Percentiles rank a stretch among this genome's conserved stretches.
phyloP scores from a whole-genome alignment of 2,888 invertebrate species.

The Lathronympha strigana region DNA sequence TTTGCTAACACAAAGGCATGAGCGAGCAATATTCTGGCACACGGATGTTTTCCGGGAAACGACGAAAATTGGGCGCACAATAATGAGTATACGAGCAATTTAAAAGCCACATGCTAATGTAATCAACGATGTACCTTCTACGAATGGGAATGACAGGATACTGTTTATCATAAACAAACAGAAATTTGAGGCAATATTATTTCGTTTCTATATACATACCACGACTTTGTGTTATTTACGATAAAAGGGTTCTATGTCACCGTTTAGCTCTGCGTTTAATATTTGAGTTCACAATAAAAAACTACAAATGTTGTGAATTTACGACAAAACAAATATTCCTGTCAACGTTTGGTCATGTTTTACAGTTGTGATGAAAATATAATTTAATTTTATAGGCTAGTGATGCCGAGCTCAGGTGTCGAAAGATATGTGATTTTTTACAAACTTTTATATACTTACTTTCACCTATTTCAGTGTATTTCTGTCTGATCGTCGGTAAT shows the following conservation, averaged over 20 bases:
- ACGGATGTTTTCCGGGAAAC: background rate
- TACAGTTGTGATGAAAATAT: background rate
- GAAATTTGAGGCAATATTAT: background rate
- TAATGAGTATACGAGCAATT: too few species aligned
- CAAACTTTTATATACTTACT: background rate
- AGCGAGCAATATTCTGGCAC: too few species aligned
- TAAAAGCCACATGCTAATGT: constrained; percentile 13
- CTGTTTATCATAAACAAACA: background rate
- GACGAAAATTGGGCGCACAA: background rate
- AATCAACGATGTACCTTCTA: constrained; percentile 4
- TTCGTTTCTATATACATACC: background rate
- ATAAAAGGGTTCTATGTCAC: constrained; percentile 16
- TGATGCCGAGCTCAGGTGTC: background rate
- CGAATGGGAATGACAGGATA: background rate
- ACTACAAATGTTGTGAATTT: background rate
- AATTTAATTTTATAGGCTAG: background rate
- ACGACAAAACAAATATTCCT: constrained; percentile 21
- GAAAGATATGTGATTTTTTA: background rate
- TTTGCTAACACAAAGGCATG: background rate
- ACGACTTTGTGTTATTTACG: constrained; percentile 13
- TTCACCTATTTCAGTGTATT: background rate
- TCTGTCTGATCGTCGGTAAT: background rate
- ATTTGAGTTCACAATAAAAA: constrained; percentile 1
- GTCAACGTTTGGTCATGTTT: constrained; percentile 21
- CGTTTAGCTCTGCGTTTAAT: constrained; percentile 16